phyloP scores from a whole-genome alignment of 2,888 invertebrate genomes.

The Campaea margaritaria region DNA sequence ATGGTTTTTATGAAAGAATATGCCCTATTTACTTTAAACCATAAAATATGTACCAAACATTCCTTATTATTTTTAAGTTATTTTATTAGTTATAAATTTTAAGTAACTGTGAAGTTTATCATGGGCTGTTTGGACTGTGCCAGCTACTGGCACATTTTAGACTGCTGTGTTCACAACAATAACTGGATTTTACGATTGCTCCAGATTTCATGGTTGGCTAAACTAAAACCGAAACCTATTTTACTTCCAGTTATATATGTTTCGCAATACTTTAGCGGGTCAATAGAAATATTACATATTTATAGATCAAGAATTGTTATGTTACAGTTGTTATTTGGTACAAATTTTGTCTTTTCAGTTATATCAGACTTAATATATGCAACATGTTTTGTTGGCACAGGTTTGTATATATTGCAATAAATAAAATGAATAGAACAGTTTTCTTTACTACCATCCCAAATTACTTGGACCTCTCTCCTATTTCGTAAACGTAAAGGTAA shows the following conservation, averaged over 20 bases:
- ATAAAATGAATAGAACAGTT: too few relatives aligned
- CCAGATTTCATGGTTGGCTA: slow-evolving; percentile 11
- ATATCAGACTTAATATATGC: not conserved
- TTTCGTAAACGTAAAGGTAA: too few relatives aligned
- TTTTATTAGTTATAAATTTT: too few relatives aligned
- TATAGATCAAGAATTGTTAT: slow-evolving; percentile 19
- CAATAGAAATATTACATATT: slow-evolving; percentile 4
- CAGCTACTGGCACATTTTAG: not conserved
- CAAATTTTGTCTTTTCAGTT: slow-evolving; percentile 4
- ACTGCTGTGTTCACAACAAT: not conserved
- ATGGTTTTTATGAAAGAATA: too few relatives aligned
- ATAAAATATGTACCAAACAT: too few relatives aligned
- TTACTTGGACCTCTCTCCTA: too few relatives aligned
- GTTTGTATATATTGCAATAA: slow-evolving; percentile 18
- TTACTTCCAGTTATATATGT: slow-evolving; percentile 5
- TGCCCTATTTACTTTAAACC: too few relatives aligned
- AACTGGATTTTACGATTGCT: not conserved
- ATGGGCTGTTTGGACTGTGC: not conserved
- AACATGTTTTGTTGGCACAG: slow-evolving; percentile 11
- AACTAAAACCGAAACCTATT: slow-evolving; percentile 3
- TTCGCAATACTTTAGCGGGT: slow-evolving; percentile 6
- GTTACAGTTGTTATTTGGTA: slow-evolving; percentile 18
- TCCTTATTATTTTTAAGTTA: too few relatives aligned
- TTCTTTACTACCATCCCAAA: too few relatives aligned
- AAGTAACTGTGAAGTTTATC: too few relatives aligned